phyloP scores from a whole-genome alignment of 2,888 invertebrate genomes.

The Trimorus sp. region DNA sequence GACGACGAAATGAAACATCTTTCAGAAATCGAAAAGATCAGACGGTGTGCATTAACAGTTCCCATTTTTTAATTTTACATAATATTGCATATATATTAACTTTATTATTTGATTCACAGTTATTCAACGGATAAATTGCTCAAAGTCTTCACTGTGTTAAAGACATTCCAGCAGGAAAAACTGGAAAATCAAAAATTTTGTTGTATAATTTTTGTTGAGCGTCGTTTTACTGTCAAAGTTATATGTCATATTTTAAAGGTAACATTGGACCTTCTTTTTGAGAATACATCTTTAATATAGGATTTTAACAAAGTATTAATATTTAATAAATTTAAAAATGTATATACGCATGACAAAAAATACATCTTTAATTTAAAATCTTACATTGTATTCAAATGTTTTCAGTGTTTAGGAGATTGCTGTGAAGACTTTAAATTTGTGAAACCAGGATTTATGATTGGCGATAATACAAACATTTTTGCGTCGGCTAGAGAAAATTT shows the following conservation, averaged over 20 bases:
- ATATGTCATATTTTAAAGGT: conserved; percentile 86
- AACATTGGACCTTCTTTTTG: background rate
- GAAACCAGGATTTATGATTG: conserved; percentile 26
- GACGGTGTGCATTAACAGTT: conserved; percentile 78
- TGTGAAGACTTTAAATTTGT: conserved; percentile 72
- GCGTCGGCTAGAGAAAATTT: conserved; percentile 6
- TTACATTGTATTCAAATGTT: background rate
- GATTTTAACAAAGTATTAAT: background rate
- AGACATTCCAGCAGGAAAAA: conserved; percentile 81
- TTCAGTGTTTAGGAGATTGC: conserved; percentile 11
- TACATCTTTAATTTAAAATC: background rate
- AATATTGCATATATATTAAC: background rate
- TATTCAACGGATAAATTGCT: conserved; percentile 86
- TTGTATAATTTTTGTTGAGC: conserved; percentile 87
- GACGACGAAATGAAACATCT: conserved; percentile 81
- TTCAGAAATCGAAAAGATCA: conserved; percentile 82
- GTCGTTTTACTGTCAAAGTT: conserved; percentile 89
- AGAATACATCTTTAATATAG: too few relatives aligned
- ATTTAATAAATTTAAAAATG: too few relatives aligned
- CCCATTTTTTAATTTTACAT: conserved; percentile 1
- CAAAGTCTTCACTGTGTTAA: conserved; percentile 85
- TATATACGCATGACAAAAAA: too few relatives aligned
- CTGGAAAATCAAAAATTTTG: conserved; percentile 83
- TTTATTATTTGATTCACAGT: conserved; percentile 77
- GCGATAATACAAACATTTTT: background rate